Evolutionary conservation across 92 coral and sea anemone species (phyloP).

Genomic region (Phenganax subtilis): DNA sequence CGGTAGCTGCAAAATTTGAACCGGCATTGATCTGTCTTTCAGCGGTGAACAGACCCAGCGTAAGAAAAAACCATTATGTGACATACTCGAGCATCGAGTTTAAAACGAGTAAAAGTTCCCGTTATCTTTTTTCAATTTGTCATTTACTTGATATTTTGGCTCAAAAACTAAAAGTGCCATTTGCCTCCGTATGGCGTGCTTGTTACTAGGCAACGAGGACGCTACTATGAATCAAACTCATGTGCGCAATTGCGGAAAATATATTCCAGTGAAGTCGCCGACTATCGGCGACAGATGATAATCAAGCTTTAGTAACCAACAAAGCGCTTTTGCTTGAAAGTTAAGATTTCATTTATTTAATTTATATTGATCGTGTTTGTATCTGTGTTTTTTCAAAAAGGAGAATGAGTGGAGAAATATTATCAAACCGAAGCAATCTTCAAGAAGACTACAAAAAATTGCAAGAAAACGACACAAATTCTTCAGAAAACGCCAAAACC

Average conservation of each 20-base stretch:
- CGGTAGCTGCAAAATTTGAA: too few relatives aligned
- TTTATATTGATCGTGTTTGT: not conserved
- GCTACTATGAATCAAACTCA: not conserved
- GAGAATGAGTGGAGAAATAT: constrained; percentile 15
- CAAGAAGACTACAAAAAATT: constrained; percentile 10
- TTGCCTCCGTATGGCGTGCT: not conserved
- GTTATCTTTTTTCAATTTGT: too few relatives aligned
- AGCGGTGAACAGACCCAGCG: too few relatives aligned
- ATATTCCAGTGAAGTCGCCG: too few relatives aligned
- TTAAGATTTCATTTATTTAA: not conserved
- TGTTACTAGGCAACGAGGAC: constrained; percentile 8
- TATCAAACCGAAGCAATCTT: constrained; percentile 8
- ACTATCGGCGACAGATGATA: too few relatives aligned
- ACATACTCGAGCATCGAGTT: too few relatives aligned
- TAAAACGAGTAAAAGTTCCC: too few relatives aligned
- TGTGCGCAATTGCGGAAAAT: not conserved
- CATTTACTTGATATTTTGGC: not conserved
- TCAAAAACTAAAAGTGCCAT: not conserved
- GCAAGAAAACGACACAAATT: not conserved
- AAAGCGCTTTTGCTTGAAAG: too few relatives aligned
- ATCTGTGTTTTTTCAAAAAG: not conserved
- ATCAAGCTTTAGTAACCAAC: too few relatives aligned
- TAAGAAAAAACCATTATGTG: too few relatives aligned
- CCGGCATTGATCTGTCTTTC: too few relatives aligned
- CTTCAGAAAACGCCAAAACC: not conserved